Conservation (phyloP, 2,888 invertebrate genomes). For the Troglohyphantes excavatus region DNA sequence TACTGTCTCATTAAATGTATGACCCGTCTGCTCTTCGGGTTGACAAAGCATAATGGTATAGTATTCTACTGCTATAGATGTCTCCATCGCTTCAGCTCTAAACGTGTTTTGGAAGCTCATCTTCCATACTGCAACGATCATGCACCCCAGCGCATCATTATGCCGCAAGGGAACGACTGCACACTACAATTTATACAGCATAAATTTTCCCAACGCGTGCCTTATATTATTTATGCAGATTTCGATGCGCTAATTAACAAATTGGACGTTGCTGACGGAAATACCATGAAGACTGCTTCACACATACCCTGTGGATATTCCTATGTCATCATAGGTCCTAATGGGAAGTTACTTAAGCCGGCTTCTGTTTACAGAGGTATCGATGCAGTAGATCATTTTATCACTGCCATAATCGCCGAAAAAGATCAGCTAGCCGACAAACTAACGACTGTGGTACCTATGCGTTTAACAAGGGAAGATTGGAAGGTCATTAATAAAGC, state of each 20-base stretch:
- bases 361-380: neutral
- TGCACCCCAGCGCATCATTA: neutral
- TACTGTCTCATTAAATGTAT: no score
- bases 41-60: no score
- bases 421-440: neutral
- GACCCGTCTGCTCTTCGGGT: no score
- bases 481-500: no score
- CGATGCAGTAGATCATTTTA: neutral
- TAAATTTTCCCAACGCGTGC: neutral
- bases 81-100: neutral
- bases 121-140: neutral
- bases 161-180: neutral
- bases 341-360: neutral
- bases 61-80: neutral
- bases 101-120: neutral
- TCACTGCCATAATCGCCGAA: neutral
- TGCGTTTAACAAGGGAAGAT: neutral
- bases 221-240: neutral
- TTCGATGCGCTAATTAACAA: neutral
- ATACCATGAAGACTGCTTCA: neutral
- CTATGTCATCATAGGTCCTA: neutral
- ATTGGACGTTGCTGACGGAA: neutral
- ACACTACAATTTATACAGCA: neutral
- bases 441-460: neutral
- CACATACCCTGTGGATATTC: neutral